Percentiles rank a stretch among this genome's conserved stretches.
phyloP scores from a whole-genome alignment of 37 sponge, comb jelly and placozoan genomes.

The Beroe forskalii region DNA sequence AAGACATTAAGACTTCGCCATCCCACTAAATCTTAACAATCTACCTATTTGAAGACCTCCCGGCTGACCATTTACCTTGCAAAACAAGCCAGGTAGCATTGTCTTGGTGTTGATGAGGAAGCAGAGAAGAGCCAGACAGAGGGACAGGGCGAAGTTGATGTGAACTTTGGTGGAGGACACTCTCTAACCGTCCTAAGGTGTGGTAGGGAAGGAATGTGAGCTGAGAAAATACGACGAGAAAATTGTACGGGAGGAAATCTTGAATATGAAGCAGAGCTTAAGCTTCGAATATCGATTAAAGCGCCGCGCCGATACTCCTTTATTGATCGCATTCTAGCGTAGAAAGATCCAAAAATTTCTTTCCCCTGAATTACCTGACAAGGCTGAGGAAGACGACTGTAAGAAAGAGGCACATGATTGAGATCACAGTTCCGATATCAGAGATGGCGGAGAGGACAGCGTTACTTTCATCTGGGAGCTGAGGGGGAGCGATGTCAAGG shows the following conservation, averaged over 20 bases:
- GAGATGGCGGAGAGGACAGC: slow-evolving; percentile 19
- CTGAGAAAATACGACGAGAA: too few species aligned
- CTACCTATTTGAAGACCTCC: too few species aligned
- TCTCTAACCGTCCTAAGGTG: slow-evolving; percentile 4
- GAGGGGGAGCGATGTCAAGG: too few species aligned
- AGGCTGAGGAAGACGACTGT: background rate
- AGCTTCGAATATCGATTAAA: background rate
- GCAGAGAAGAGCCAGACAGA: slow-evolving; percentile 37
- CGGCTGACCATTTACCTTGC: slow-evolving; percentile 13
- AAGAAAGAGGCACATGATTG: slow-evolving; percentile 14
- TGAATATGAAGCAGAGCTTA: background rate
- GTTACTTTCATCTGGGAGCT: slow-evolving; percentile 7
- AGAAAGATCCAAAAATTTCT: too few species aligned
- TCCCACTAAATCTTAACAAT: too few species aligned
- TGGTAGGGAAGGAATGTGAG: background rate
- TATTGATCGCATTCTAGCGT: too few species aligned
- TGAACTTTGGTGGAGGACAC: slow-evolving; percentile 49
- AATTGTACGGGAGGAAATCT: background rate
- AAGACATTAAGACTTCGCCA: too few species aligned
- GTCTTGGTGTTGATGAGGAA: slow-evolving; percentile 53
- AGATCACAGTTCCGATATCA: slow-evolving; percentile 20
- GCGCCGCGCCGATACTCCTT: too few species aligned
- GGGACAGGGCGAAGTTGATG: slow-evolving; percentile 58
- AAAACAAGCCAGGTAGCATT: background rate
- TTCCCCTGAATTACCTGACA: too few species aligned